Evolutionary conservation across 2,113 vertebrate species (phyloP).

Genomic region (Dinomys branickii): DNA sequence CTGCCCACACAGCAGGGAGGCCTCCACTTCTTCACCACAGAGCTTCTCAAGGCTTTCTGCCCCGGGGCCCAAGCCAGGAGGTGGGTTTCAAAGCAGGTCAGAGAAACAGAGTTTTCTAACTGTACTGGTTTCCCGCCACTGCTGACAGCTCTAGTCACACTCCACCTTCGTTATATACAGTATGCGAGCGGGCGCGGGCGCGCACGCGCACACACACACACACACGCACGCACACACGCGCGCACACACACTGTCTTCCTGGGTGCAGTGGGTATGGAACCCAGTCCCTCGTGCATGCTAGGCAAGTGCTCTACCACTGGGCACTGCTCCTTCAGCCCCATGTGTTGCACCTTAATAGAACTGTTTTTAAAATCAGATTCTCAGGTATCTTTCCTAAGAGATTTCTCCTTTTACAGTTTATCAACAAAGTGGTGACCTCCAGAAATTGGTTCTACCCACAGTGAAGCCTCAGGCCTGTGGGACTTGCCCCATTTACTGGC

Average conservation of each 20-base stretch:
- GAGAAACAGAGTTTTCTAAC: background rate
- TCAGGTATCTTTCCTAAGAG: background rate
- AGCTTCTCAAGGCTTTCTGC: background rate
- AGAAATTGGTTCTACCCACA: background rate
- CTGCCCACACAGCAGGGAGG: background rate
- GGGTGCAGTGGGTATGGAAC: background rate
- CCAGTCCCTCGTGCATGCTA: background rate
- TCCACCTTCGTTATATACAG: background rate
- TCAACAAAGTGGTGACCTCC: background rate
- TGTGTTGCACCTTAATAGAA: background rate
- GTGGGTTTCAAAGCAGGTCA: background rate
- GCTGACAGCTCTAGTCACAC: background rate
- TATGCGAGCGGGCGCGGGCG: too few species aligned
- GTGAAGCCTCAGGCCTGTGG: background rate
- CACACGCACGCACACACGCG: too few species aligned
- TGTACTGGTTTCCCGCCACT: background rate
- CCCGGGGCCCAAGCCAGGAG: background rate
- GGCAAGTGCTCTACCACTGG: background rate
- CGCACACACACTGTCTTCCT: background rate
- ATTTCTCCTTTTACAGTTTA: background rate
- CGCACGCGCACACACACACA: accelerated
- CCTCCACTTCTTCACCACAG: background rate
- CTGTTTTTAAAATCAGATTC: background rate
- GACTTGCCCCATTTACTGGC: background rate
- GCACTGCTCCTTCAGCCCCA: background rate